Conservation (phyloP, 2,113 vertebrate species). For the Mustela nigripes region DNA sequence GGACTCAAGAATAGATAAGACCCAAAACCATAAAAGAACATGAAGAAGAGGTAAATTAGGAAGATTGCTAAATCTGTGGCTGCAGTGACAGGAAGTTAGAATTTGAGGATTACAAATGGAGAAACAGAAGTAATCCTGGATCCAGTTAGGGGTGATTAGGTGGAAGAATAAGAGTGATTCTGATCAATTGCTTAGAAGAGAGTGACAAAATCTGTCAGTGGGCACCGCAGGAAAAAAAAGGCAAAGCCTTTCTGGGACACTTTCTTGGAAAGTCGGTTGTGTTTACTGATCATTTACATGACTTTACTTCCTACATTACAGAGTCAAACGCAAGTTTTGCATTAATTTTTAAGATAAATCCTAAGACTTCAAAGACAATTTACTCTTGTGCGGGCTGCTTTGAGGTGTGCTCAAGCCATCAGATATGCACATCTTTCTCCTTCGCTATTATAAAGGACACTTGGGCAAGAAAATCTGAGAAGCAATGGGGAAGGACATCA, state of each 20-base stretch:
- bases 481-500: background rate
- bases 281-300: background rate
- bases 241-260: background rate
- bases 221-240: background rate
- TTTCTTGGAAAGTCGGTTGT: background rate
- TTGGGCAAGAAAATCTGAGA: background rate
- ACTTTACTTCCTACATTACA: background rate
- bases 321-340: background rate
- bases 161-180: background rate
- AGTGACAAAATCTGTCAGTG: background rate
- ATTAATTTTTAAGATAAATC: constrained; percentile 21
- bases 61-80: background rate
- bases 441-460: background rate
- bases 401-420: background rate
- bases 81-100: background rate
- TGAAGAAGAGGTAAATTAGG: background rate
- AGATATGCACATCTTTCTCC: background rate
- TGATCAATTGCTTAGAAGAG: background rate
- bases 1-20: background rate
- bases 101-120: background rate
- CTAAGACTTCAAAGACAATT: background rate
- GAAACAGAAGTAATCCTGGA: background rate
- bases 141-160: background rate
- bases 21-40: background rate
- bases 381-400: background rate